Evolutionary conservation across 92 coral and sea anemone genomes (phyloP).

Genomic region (Anthopleura xanthogrammica): DNA sequence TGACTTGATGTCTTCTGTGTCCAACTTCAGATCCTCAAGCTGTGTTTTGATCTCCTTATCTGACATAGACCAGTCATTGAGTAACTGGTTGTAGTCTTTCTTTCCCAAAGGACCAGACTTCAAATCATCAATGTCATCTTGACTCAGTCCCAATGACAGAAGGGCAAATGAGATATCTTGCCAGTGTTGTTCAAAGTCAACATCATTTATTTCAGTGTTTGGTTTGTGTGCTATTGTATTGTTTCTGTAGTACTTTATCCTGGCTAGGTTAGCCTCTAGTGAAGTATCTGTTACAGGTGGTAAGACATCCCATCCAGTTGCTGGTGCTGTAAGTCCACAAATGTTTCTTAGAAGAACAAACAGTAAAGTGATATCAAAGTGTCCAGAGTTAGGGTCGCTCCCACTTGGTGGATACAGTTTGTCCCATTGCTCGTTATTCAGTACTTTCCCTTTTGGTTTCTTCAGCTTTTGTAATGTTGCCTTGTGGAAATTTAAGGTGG

Average conservation of each 20-base stretch:
- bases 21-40: background rate
- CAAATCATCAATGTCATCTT: slow-evolving; percentile 34
- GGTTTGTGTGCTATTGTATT: slow-evolving; percentile 44
- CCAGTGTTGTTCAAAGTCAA: slow-evolving; percentile 43
- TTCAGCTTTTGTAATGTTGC: slow-evolving; percentile 12
- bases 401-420: slow-evolving; percentile 61
- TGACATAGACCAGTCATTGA: background rate
- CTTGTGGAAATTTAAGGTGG: background rate
- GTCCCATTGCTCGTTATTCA: slow-evolving; percentile 53
- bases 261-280: slow-evolving; percentile 54
- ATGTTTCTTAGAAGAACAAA: slow-evolving; percentile 60
- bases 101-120: slow-evolving; percentile 25
- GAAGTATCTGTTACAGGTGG: slow-evolving; percentile 53
- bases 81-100: slow-evolving; percentile 2
- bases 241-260: slow-evolving; percentile 59
- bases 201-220: slow-evolving; percentile 30
- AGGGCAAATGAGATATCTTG: slow-evolving; percentile 43
- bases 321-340: slow-evolving; percentile 53
- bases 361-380: slow-evolving; percentile 60
- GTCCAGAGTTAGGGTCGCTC: slow-evolving; percentile 49
- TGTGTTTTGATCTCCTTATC: slow-evolving; percentile 10
- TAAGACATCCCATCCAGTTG: slow-evolving; percentile 35
- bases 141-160: slow-evolving; percentile 47
- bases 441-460: slow-evolving; percentile 27
- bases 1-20: background rate